Conservation (phyloP, 1,140 invertebrate species). For the Dreissena polymorpha region DNA sequence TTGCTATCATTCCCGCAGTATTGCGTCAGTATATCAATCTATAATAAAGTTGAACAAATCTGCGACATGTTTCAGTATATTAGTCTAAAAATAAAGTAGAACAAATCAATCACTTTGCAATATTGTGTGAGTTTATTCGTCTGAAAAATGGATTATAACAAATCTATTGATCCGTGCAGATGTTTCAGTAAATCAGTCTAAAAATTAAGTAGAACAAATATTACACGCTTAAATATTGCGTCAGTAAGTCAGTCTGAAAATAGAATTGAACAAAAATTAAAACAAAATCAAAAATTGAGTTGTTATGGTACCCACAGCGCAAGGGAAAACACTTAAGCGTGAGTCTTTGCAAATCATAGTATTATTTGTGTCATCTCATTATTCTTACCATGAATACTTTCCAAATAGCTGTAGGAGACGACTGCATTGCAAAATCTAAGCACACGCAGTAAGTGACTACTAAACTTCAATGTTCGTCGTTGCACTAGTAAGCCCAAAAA, state of each 20-base stretch:
- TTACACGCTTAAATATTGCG: too few relatives aligned
- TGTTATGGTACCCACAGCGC: neutral
- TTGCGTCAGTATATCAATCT: conserved; percentile 42
- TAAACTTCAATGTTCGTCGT: too few relatives aligned
- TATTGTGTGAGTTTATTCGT: too few relatives aligned
- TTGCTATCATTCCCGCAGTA: conserved; percentile 44
- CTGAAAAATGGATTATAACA: too few relatives aligned
- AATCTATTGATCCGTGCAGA: too few relatives aligned
- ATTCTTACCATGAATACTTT: neutral
- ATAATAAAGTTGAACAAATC: neutral
- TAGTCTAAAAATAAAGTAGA: neutral
- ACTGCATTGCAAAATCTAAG: too few relatives aligned
- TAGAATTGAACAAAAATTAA: neutral
- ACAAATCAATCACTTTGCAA: too few relatives aligned
- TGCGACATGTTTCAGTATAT: neutral
- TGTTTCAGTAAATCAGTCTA: neutral
- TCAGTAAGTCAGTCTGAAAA: neutral
- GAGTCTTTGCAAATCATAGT: neutral
- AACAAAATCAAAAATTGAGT: neutral
- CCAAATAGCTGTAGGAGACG: too few relatives aligned
- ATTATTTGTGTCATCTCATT: neutral
- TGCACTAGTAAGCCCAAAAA: too few relatives aligned
- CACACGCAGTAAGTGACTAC: too few relatives aligned
- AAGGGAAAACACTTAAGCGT: neutral
- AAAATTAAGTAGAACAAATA: neutral